Evolutionary conservation across 2,888 invertebrate species (phyloP).

Genomic region (Lepidocyrtinus sp.): DNA sequence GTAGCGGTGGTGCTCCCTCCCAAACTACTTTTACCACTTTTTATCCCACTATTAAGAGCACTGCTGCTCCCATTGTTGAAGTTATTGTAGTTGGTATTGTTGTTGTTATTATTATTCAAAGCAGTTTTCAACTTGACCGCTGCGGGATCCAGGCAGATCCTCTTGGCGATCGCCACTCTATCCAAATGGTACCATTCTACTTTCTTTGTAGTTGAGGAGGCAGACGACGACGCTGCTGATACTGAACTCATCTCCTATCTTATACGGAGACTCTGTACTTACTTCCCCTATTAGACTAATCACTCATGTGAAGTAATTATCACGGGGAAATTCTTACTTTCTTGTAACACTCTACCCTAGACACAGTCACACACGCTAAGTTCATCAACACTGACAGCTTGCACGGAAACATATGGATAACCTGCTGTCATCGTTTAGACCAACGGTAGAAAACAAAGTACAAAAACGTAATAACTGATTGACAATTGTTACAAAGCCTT

Average conservation of each 20-base stretch:
- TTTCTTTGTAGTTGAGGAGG: slow-evolving; percentile 52
- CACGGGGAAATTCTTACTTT: too few relatives aligned
- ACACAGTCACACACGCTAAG: background rate
- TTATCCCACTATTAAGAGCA: background rate
- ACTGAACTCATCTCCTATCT: slow-evolving; percentile 59
- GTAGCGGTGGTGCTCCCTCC: slow-evolving; percentile 19
- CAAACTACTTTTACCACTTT: slow-evolving; percentile 22
- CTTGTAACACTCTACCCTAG: too few relatives aligned
- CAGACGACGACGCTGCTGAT: slow-evolving; percentile 52
- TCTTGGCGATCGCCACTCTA: slow-evolving; percentile 57
- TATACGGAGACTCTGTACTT: slow-evolving; percentile 20
- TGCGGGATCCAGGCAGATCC: slow-evolving; percentile 58
- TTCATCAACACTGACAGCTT: background rate
- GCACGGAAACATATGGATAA: too few relatives aligned
- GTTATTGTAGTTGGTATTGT: slow-evolving; percentile 21
- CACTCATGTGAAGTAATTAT: background rate
- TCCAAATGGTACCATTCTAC: slow-evolving; percentile 65
- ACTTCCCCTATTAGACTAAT: slow-evolving; percentile 7
- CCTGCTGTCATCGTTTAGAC: too few relatives aligned
- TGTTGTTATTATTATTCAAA: slow-evolving; percentile 54
- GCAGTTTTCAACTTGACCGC: slow-evolving; percentile 59
- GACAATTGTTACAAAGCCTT: background rate
- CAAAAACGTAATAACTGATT: too few relatives aligned
- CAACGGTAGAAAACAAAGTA: too few relatives aligned
- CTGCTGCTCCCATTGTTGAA: slow-evolving; percentile 1